A percentile compares a stretch with the other conserved stretches of the same genome.
phyloP scores from a whole-genome alignment of 2,797 vertebrate genomes.

The Oceanodroma leucorhoa region DNA sequence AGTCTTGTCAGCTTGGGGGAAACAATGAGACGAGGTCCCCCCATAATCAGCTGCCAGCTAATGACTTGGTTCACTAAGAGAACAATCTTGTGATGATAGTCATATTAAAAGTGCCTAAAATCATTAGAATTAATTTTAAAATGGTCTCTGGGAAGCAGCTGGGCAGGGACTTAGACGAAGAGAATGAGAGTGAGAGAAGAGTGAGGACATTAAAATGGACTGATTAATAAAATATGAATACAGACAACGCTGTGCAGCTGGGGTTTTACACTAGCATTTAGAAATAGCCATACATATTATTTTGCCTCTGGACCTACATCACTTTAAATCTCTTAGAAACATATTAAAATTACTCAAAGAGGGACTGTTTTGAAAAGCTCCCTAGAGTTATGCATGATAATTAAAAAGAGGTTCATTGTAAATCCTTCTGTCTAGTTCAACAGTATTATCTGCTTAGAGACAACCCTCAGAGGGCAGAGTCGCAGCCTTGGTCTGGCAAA shows the following conservation, averaged over 20 bases:
- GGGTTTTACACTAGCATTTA: slow-evolving; percentile 4
- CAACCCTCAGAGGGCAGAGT: slow-evolving; percentile 34
- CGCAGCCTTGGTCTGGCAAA: neutral
- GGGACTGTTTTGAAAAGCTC: slow-evolving; percentile 32
- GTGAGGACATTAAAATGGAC: neutral
- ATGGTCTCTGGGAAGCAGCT: slow-evolving; percentile 23
- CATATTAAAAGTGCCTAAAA: slow-evolving; percentile 13
- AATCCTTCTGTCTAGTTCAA: slow-evolving; percentile 34
- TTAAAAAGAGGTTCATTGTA: slow-evolving; percentile 28
- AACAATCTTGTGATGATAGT: neutral
- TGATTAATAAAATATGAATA: slow-evolving; percentile 51
- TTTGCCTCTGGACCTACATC: neutral
- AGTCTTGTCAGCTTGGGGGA: neutral
- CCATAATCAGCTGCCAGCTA: neutral
- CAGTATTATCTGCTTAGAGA: slow-evolving; percentile 33
- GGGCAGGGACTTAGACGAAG: neutral
- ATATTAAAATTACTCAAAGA: slow-evolving; percentile 18
- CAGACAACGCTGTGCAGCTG: slow-evolving; percentile 5
- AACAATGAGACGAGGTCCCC: neutral
- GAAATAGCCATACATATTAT: neutral
- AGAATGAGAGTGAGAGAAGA: neutral
- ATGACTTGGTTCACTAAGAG: neutral
- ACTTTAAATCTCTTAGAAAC: slow-evolving; percentile 42
- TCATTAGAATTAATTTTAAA: slow-evolving; percentile 44
- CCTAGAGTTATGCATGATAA: neutral